Evolutionary conservation across 2,113 vertebrate genomes (phyloP).

Genomic region (Nothocercus nigrocapillus): DNA sequence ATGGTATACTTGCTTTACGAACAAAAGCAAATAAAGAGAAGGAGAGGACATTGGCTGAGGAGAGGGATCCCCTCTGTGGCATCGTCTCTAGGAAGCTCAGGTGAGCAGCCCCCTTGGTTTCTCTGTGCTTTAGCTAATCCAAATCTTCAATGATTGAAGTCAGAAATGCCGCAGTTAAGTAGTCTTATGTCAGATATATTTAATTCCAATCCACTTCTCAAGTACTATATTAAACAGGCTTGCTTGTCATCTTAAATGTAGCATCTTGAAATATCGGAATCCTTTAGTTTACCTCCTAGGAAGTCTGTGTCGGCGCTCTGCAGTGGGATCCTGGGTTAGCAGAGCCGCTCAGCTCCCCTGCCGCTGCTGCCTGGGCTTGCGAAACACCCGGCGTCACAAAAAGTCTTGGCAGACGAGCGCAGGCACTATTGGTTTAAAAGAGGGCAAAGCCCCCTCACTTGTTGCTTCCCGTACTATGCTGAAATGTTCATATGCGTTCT

Average conservation of each 20-base stretch:
- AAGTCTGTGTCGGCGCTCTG: neutral
- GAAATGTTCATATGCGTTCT: rapidly evolving
- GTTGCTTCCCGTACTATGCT: neutral
- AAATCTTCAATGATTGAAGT: neutral
- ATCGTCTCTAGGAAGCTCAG: neutral
- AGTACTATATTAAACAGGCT: neutral
- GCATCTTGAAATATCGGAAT: conserved; percentile 17
- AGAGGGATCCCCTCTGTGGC: neutral
- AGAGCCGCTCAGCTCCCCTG: neutral
- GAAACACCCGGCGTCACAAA: rapidly evolving
- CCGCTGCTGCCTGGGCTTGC: rapidly evolving
- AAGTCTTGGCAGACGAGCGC: neutral
- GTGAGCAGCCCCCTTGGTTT: neutral
- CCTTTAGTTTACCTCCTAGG: conserved; percentile 24
- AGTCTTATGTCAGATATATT: neutral
- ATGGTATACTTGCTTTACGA: neutral
- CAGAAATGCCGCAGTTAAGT: conserved; percentile 8
- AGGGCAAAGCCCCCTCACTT: neutral
- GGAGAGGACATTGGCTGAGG: neutral
- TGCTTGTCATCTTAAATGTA: neutral
- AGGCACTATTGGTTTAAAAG: rapidly evolving
- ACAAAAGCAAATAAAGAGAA: neutral
- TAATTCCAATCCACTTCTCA: neutral
- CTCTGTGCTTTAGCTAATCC: neutral
- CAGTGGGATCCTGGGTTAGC: neutral